Evolutionary conservation across 2,113 vertebrate species (phyloP).

Genomic region (Larimichthys polyactis): DNA sequence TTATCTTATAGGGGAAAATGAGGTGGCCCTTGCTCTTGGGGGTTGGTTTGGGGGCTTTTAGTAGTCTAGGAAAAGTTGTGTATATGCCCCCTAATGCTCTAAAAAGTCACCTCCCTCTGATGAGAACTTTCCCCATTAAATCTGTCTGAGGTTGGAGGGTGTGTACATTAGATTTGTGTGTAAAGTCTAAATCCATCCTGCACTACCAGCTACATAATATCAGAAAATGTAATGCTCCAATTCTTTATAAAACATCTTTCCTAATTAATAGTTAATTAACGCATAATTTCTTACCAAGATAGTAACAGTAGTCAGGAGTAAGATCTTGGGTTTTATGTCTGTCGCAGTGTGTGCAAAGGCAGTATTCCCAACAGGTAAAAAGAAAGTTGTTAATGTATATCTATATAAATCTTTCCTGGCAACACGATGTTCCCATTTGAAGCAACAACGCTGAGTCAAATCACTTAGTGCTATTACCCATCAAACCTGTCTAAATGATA

Average conservation of each 20-base stretch:
- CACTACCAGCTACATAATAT: no score
- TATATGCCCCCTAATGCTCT: conserved; percentile 24
- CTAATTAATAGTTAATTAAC: conserved; percentile 24
- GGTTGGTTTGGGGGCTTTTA: conserved; percentile 32
- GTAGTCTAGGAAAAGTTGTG: conserved; percentile 40
- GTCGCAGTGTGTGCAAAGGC: neutral
- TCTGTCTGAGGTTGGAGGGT: conserved; percentile 22
- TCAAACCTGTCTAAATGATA: conserved; percentile 53
- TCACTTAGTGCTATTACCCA: conserved; percentile 67
- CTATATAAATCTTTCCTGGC: conserved; percentile 43
- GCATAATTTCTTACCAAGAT: conserved; percentile 1
- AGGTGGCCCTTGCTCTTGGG: conserved; percentile 16
- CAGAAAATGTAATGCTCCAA: neutral
- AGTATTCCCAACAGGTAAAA: conserved; percentile 1
- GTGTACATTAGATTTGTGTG: conserved; percentile 24
- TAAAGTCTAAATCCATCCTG: neutral
- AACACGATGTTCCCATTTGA: conserved; percentile 40
- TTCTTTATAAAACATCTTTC: neutral
- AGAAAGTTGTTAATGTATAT: conserved; percentile 13
- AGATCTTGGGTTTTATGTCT: neutral
- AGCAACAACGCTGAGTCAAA: conserved; percentile 73
- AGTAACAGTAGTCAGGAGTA: neutral
- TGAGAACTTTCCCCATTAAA: conserved; percentile 46
- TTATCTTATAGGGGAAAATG: conserved; percentile 57
- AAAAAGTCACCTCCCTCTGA: conserved; percentile 37